Evolutionary conservation across 2,888 invertebrate species (phyloP).

Genomic region (Spodoptera littoralis): DNA sequence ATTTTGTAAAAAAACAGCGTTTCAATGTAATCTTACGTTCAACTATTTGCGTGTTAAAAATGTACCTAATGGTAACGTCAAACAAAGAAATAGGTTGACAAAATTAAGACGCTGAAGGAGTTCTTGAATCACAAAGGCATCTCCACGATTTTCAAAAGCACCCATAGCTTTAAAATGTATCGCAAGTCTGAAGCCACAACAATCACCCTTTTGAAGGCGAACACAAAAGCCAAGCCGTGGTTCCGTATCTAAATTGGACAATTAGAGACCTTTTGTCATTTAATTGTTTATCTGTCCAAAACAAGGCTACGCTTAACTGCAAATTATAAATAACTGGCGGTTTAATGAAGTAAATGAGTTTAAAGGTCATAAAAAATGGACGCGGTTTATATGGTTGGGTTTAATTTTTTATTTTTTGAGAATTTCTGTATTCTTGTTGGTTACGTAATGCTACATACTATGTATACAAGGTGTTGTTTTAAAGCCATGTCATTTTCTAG

Average conservation of each 20-base stretch:
- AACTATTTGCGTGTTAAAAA: too few relatives aligned
- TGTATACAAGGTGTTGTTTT: too few relatives aligned
- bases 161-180: slow-evolving; percentile 50
- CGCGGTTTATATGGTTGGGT: background rate
- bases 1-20: too few relatives aligned
- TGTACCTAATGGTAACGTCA: too few relatives aligned
- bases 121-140: slow-evolving; percentile 33
- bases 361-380: slow-evolving; percentile 42
- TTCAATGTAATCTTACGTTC: too few relatives aligned
- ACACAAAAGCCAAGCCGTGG: slow-evolving; percentile 61
- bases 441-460: too few relatives aligned
- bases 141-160: slow-evolving; percentile 21
- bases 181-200: slow-evolving; percentile 56
- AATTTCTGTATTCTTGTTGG: too few relatives aligned
- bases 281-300: slow-evolving; percentile 72
- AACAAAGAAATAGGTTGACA: background rate
- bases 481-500: too few relatives aligned
- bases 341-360: slow-evolving; percentile 63
- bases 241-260: slow-evolving; percentile 72
- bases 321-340: slow-evolving; percentile 69
- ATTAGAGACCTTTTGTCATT: slow-evolving; percentile 73
- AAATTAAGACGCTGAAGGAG: slow-evolving; percentile 27
- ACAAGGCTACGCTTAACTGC: slow-evolving; percentile 59
- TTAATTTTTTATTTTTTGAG: background rate
- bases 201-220: slow-evolving; percentile 53